Evolutionary conservation across 2,113 vertebrate species (phyloP).

Genomic region (Actenoides hombroni): DNA sequence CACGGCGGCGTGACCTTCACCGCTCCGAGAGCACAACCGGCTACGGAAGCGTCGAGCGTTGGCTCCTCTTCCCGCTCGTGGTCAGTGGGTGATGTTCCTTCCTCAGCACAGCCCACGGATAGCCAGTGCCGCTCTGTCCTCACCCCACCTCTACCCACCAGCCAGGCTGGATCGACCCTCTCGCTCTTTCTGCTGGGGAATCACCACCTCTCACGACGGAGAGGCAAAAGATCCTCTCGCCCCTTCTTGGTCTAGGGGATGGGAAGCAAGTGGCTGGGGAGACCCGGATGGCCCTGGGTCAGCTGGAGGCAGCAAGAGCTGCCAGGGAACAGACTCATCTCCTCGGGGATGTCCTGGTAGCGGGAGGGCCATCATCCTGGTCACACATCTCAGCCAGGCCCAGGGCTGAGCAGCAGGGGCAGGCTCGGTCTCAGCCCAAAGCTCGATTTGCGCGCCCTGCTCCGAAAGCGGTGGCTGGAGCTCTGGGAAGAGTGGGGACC

Average conservation of each 20-base stretch:
- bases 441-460: not conserved
- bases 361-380: rapidly evolving
- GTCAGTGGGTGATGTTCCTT: not conserved
- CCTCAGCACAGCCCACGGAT: rapidly evolving
- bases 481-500: not conserved
- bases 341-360: not conserved
- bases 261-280: not conserved
- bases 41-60: not conserved
- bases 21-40: not conserved
- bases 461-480: not conserved
- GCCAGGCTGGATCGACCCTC: rapidly evolving
- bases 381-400: not conserved
- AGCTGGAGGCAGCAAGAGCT: not conserved
- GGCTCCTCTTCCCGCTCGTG: rapidly evolving
- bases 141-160: not conserved
- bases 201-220: rapidly evolving
- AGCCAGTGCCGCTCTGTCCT: not conserved
- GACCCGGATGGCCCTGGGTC: not conserved
- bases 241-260: not conserved
- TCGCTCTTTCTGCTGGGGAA: not conserved
- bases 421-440: not conserved
- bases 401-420: not conserved
- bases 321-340: not conserved
- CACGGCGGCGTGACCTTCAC: not conserved
- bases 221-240: not conserved